Evolutionary conservation across 1,140 invertebrate genomes (phyloP).

Genomic region (Eufriesea mexicana): DNA sequence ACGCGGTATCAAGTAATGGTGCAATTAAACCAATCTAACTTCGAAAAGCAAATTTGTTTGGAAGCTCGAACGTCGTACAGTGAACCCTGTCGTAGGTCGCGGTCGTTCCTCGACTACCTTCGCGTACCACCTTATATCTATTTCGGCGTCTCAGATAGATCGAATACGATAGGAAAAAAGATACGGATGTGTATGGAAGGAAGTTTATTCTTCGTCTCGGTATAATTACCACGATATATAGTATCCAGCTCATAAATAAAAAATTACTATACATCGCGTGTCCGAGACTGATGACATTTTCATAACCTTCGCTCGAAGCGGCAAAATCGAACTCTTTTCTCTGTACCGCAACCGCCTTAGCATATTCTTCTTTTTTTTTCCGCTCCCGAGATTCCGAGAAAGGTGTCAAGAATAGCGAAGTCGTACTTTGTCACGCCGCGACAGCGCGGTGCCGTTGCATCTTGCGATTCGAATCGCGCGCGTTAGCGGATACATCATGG

Average conservation of each 20-base stretch:
- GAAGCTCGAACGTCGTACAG: constrained; percentile 26
- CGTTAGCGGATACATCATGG: not conserved
- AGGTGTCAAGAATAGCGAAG: constrained; percentile 43
- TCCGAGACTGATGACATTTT: constrained; percentile 45
- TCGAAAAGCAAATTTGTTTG: constrained; percentile 57
- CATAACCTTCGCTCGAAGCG: constrained; percentile 52
- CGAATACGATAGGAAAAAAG: not conserved
- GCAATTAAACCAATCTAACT: constrained; percentile 69
- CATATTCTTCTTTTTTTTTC: constrained; percentile 29
- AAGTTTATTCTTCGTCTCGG: constrained; percentile 14
- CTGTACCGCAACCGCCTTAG: not conserved
- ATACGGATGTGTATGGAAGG: not conserved
- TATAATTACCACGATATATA: not conserved
- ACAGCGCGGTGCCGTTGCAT: not conserved
- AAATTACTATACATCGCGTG: constrained; percentile 14
- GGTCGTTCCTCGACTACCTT: constrained; percentile 52
- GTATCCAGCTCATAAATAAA: constrained; percentile 46
- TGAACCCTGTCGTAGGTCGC: constrained; percentile 61
- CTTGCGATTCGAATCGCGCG: not conserved
- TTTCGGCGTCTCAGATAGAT: constrained; percentile 14
- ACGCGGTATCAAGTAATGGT: constrained; percentile 62
- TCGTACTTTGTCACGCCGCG: constrained; percentile 2
- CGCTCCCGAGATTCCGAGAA: constrained; percentile 16
- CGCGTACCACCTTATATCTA: not conserved
- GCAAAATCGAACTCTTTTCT: constrained; percentile 44